A percentile compares a stretch with the other conserved stretches of the same genome.
These are phyloP conservation scores for Hemicrepidius hirtus DNA, from an alignment of 2,888 invertebrate genomes.

Conservation along the genomic window DNA sequence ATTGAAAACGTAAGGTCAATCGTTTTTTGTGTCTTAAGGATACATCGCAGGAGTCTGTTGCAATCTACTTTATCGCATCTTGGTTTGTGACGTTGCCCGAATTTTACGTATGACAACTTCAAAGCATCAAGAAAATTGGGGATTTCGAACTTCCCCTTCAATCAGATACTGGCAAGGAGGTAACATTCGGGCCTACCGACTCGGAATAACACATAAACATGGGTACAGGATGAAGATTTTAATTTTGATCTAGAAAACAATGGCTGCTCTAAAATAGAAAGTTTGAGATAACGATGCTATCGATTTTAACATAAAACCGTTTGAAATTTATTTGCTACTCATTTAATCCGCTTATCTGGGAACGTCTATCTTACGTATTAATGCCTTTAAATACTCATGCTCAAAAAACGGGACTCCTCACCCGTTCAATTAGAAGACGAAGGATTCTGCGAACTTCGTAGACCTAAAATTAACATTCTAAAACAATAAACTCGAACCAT, in stretches of 20 bases:
- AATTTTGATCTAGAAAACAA: constrained; percentile 60
- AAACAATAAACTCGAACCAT: constrained; percentile 12
- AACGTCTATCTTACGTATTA: constrained; percentile 27
- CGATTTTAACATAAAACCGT: constrained; percentile 57
- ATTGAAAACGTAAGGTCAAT: constrained; percentile 33
- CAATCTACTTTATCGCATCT: constrained; percentile 55
- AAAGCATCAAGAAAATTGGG: constrained; percentile 58
- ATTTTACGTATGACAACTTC: constrained; percentile 60
- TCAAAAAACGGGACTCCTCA: constrained; percentile 25
- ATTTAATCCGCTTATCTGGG: constrained; percentile 34
- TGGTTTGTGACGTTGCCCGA: constrained; percentile 55
- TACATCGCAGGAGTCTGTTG: constrained; percentile 51
- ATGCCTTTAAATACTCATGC: constrained; percentile 25
- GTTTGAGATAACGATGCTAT: constrained; percentile 55
- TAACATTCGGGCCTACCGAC: constrained; percentile 51
- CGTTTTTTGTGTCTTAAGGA: constrained; percentile 51
- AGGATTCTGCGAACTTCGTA: constrained; percentile 16
- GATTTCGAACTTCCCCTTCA: constrained; percentile 54
- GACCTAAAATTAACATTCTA: constrained; percentile 11
- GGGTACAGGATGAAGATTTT: constrained; percentile 56
- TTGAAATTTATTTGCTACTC: constrained; percentile 57
- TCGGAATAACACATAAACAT: constrained; percentile 48
- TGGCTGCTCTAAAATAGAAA: constrained; percentile 54
- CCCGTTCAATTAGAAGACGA: constrained; percentile 17
- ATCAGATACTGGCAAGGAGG: constrained; percentile 54